Percentiles rank a stretch among this genome's conserved stretches.
These are phyloP conservation scores for Agraylea sexmaculata DNA, from an alignment of 1,140 invertebrate species.

Conservation along the genomic window DNA sequence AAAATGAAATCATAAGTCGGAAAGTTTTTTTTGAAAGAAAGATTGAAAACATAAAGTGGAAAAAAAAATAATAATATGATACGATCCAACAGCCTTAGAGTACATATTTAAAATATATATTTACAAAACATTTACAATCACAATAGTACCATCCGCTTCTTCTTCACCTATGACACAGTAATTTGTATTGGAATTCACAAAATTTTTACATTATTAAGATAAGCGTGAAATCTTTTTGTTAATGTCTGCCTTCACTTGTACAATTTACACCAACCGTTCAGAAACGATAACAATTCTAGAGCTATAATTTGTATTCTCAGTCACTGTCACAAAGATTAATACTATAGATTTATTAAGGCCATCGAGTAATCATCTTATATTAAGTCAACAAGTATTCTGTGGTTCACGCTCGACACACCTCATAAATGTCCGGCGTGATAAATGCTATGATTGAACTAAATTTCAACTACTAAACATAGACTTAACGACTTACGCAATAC, in stretches of 20 bases:
- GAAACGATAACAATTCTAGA: conserved; percentile 5
- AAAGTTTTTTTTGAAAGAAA: neutral
- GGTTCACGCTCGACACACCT: conserved; percentile 2
- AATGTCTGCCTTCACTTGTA: too few species aligned
- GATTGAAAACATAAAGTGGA: neutral
- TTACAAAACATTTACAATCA: conserved; percentile 11
- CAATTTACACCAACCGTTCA: conserved; percentile 7
- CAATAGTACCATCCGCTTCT: neutral
- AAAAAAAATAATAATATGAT: conserved; percentile 1
- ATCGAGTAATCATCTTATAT: conserved; percentile 9
- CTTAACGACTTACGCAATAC: neutral
- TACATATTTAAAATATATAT: conserved; percentile 15
- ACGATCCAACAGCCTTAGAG: conserved; percentile 10
- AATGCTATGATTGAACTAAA: neutral
- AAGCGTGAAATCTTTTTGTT: conserved; percentile 7
- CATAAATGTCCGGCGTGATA: neutral
- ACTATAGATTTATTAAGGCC: conserved; percentile 16
- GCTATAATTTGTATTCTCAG: conserved; percentile 6
- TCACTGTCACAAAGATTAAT: conserved; percentile 3
- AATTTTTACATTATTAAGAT: conserved; percentile 5
- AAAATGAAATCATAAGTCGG: neutral
- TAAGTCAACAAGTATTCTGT: conserved; percentile 21
- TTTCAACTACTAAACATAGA: conserved; percentile 1
- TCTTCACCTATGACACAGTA: conserved; percentile 8
- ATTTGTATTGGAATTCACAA: conserved; percentile 5